These are phyloP conservation scores for Pelobates cultripes DNA, from an alignment of 2,797 vertebrate genomes.

Conservation along the genomic window DNA sequence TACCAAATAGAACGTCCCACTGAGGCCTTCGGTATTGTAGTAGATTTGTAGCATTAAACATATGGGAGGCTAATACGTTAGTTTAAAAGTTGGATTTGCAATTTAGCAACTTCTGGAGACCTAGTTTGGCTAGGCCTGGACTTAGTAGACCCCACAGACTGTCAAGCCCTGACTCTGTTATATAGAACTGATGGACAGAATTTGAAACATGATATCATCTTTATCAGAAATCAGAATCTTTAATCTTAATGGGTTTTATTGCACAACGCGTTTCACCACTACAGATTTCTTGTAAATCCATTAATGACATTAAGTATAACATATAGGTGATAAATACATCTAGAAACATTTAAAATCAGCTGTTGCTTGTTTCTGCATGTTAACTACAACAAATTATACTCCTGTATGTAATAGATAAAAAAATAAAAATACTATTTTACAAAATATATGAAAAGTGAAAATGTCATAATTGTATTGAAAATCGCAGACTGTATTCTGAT, in stretches of 20 bases:
- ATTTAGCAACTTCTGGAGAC: background rate
- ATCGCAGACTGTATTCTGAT: slow-evolving; percentile 72
- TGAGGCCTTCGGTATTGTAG: slow-evolving; percentile 30
- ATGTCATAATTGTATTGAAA: slow-evolving; percentile 76
- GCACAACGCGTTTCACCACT: slow-evolving; percentile 57
- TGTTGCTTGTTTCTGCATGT: slow-evolving; percentile 91
- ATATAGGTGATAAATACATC: slow-evolving; percentile 60
- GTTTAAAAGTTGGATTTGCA: too few relatives aligned
- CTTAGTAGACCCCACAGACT: background rate
- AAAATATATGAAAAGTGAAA: slow-evolving; percentile 73
- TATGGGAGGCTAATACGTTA: background rate
- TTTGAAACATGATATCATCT: background rate
- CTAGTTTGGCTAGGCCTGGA: background rate
- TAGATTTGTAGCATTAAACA: slow-evolving; percentile 37
- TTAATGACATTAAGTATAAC: slow-evolving; percentile 60
- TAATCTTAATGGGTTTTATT: slow-evolving; percentile 59
- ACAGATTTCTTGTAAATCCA: slow-evolving; percentile 57
- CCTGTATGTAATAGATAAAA: slow-evolving; percentile 80
- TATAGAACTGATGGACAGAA: slow-evolving; percentile 1
- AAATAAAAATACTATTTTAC: slow-evolving; percentile 60
- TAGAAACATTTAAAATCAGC: slow-evolving; percentile 72
- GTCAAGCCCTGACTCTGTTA: slow-evolving; percentile 9
- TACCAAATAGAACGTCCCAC: slow-evolving; percentile 34
- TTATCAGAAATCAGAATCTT: slow-evolving; percentile 43
- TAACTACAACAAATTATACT: slow-evolving; percentile 77